Percentiles rank a stretch among this genome's conserved stretches.
Conservation (phyloP, 2,113 vertebrate species). For the Pteropus alecto region DNA sequence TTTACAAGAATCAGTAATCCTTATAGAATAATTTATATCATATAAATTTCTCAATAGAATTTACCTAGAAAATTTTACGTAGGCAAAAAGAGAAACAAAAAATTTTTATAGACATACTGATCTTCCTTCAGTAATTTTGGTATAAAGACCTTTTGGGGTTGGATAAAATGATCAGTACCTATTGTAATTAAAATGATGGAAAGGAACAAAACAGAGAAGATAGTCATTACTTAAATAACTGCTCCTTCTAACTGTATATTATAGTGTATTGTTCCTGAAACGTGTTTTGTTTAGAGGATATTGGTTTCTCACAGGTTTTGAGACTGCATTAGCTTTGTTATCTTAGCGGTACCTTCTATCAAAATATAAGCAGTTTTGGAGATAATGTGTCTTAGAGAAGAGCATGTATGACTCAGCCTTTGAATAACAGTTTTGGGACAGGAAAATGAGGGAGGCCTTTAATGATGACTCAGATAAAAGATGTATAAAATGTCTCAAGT, state of each 20-base stretch:
- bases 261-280: constrained; percentile 64
- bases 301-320: constrained; percentile 54
- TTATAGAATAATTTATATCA: constrained; percentile 22
- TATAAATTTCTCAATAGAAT: neutral
- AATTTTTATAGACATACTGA: neutral
- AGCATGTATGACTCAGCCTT: neutral
- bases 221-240: constrained; percentile 61
- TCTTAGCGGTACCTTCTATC: constrained; percentile 10
- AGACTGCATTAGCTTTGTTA: constrained; percentile 36
- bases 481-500: constrained; percentile 38
- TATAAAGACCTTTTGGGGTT: neutral
- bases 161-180: neutral
- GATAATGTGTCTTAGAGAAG: constrained; percentile 26
- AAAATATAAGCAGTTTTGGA: constrained; percentile 54
- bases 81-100: neutral
- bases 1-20: neutral
- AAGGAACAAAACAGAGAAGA: constrained; percentile 43
- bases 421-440: constrained; percentile 35
- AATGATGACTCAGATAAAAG: constrained; percentile 8
- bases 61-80: neutral
- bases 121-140: neutral
- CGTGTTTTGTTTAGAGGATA: constrained; percentile 51
- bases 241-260: constrained; percentile 64
- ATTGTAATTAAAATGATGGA: neutral
- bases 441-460: constrained; percentile 6